Conservation (phyloP, 2,113 vertebrate species). For the Burhinus bistriatus region DNA sequence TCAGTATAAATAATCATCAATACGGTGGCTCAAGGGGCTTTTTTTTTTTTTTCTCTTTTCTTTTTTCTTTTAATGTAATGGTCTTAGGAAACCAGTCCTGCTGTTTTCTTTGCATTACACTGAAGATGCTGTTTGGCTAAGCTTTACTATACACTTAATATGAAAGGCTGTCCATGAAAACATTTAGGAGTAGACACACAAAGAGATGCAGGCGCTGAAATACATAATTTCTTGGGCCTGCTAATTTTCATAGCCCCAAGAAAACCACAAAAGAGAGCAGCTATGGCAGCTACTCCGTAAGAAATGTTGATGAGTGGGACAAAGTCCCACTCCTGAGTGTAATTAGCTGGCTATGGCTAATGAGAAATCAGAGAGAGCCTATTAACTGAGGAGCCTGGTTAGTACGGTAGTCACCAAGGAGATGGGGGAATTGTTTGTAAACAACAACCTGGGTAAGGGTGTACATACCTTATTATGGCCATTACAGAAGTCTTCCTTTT, state of each 20-base stretch:
- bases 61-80: background rate
- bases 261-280: background rate
- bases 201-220: background rate
- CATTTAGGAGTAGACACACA: background rate
- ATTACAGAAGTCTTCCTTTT: background rate
- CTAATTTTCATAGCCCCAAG: background rate
- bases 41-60: background rate
- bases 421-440: background rate
- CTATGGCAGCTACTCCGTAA: background rate
- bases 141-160: background rate
- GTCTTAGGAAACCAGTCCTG: background rate
- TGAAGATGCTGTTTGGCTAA: background rate
- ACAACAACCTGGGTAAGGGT: fast-evolving
- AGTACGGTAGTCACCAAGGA: background rate
- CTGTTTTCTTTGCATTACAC: background rate
- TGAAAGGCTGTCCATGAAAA: background rate
- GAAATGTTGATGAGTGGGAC: background rate
- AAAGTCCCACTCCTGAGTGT: background rate
- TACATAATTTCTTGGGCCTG: background rate
- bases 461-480: background rate
- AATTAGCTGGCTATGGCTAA: background rate
- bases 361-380: background rate
- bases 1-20: background rate
- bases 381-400: background rate
- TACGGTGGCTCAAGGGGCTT: background rate